Percentiles rank a stretch among this genome's conserved stretches.
Conservation (phyloP, 2,888 invertebrate genomes). For the Philaethria dido region DNA sequence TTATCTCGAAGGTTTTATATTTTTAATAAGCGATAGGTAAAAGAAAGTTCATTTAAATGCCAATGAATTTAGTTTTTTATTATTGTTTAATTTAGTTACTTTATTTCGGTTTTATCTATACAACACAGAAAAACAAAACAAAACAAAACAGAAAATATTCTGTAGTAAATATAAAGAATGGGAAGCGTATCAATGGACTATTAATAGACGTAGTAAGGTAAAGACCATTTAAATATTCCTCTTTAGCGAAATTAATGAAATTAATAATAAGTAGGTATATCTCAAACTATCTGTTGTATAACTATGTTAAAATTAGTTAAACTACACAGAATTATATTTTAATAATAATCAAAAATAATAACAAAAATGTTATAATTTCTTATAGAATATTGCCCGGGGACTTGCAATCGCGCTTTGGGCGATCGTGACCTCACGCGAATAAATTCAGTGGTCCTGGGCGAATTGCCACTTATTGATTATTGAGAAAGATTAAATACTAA, state of each 20-base stretch:
- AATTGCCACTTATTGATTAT: slow-evolving; percentile 32
- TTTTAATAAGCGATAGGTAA: neutral
- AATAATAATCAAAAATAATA: neutral
- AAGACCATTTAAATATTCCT: neutral
- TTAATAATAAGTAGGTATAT: too few species aligned
- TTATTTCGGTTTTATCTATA: too few species aligned
- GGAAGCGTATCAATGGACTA: too few species aligned
- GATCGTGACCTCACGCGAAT: slow-evolving; percentile 71
- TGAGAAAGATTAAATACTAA: slow-evolving; percentile 5
- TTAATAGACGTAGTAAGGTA: neutral
- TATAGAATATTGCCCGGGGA: slow-evolving; percentile 23
- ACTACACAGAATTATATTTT: neutral
- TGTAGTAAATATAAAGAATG: too few species aligned
- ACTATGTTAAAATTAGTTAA: neutral
- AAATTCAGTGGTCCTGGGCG: slow-evolving; percentile 57
- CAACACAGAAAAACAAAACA: too few species aligned
- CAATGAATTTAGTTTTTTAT: neutral
- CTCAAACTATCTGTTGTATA: neutral
- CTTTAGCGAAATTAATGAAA: neutral
- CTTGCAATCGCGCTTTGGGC: slow-evolving; percentile 48
- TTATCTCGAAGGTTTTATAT: slow-evolving; percentile 11
- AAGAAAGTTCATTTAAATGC: neutral
- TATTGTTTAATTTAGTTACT: too few species aligned
- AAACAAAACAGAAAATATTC: too few species aligned
- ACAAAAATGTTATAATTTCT: slow-evolving; percentile 9